These are phyloP conservation scores for Nasua narica DNA, from an alignment of 2,797 vertebrate genomes.

Conservation along the genomic window DNA sequence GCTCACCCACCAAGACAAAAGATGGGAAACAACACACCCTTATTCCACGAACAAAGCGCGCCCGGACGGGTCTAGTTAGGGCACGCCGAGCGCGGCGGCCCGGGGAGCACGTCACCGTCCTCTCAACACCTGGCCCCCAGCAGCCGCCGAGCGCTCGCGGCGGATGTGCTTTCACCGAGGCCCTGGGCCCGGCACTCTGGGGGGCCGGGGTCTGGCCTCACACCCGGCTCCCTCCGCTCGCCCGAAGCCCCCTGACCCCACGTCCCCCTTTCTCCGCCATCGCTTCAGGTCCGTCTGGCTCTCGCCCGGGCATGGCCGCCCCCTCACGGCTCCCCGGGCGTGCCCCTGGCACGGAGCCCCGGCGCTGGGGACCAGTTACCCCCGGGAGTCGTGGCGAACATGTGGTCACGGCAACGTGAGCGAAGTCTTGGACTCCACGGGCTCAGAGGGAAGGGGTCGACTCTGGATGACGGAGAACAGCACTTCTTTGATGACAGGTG, in stretches of 20 bases:
- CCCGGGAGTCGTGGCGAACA: fast-evolving
- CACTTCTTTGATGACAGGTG: background rate
- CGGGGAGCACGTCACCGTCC: background rate
- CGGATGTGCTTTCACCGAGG: fast-evolving
- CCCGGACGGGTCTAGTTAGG: background rate
- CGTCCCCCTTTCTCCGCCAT: background rate
- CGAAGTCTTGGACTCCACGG: background rate
- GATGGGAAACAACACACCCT: background rate
- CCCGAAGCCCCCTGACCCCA: background rate
- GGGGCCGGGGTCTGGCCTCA: background rate
- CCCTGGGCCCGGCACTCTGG: background rate
- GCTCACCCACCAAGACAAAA: constrained; percentile 43
- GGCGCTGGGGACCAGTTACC: fast-evolving
- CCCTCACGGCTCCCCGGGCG: background rate
- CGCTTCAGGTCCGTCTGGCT: background rate
- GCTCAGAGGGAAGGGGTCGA: background rate
- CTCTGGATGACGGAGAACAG: background rate
- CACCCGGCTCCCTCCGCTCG: background rate
- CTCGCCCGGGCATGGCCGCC: fast-evolving
- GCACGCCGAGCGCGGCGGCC: background rate
- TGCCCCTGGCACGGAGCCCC: background rate
- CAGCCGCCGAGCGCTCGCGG: background rate
- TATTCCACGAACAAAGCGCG: background rate
- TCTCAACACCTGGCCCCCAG: background rate
- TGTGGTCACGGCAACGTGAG: fast-evolving